These are phyloP conservation scores for Melipona quadrifasciata DNA, from an alignment of 1,140 invertebrate genomes.

Conservation along the genomic window DNA sequence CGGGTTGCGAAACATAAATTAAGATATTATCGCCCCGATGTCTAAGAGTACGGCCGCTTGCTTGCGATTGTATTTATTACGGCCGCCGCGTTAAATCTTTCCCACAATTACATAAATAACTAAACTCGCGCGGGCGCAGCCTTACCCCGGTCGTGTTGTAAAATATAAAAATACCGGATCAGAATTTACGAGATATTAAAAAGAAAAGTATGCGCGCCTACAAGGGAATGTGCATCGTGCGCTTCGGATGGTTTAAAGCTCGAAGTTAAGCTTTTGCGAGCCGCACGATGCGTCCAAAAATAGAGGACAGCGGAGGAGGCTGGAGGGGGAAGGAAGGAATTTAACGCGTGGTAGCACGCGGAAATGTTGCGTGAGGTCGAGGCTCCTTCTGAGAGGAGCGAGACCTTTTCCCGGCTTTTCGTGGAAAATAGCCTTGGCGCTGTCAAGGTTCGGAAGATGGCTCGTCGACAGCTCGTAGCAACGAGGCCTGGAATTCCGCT, in stretches of 20 bases:
- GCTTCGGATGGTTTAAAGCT: not conserved
- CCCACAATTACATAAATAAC: slow-evolving; percentile 41
- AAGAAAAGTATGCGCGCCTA: not conserved
- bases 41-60: slow-evolving; percentile 8
- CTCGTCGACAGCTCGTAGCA: not conserved
- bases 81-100: slow-evolving; percentile 34
- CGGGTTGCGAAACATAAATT: slow-evolving; percentile 42
- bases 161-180: slow-evolving; percentile 27
- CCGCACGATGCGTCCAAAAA: not conserved
- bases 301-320: too few relatives aligned
- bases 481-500: not conserved
- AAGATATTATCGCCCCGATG: slow-evolving; percentile 38
- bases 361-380: slow-evolving; percentile 65
- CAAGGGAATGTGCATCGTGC: not conserved
- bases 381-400: not conserved
- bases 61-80: slow-evolving; percentile 38
- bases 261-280: not conserved
- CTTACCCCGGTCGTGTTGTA: not conserved
- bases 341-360: slow-evolving; percentile 40
- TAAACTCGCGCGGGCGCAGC: not conserved
- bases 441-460: not conserved
- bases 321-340: not conserved
- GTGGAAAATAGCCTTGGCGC: slow-evolving; percentile 19
- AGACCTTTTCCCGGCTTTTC: not conserved
- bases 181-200: slow-evolving; percentile 9